Conservation (phyloP, 2,113 vertebrate species). For the Sapajus apella region DNA sequence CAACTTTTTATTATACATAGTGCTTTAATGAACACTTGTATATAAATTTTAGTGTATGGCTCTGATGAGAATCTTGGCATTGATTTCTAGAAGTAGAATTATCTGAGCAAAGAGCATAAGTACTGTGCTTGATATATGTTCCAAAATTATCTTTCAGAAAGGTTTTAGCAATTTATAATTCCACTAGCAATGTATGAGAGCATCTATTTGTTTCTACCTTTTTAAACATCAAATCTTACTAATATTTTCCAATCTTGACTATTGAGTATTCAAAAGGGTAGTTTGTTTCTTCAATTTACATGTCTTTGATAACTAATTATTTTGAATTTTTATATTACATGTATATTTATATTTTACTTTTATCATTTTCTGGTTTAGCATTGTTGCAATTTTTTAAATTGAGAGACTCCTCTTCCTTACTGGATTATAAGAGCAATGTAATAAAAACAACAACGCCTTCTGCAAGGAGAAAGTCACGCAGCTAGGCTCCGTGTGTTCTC, state of each 20-base stretch:
- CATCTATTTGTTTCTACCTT: conserved; percentile 28
- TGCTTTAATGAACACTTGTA: not conserved
- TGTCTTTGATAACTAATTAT: conserved; percentile 4
- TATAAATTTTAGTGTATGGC: conserved; percentile 2
- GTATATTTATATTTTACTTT: conserved; percentile 11
- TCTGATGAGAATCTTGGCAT: conserved; percentile 25
- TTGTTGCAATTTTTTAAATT: not conserved
- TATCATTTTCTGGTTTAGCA: not conserved
- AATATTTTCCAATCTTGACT: conserved; percentile 1
- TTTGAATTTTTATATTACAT: conserved; percentile 27
- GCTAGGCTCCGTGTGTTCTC: not conserved
- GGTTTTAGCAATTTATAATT: conserved; percentile 62
- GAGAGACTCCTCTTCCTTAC: not conserved
- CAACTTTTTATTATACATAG: not conserved
- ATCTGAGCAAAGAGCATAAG: conserved; percentile 31
- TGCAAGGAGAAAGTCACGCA: not conserved
- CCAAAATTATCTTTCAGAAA: conserved; percentile 57
- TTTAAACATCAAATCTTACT: not conserved
- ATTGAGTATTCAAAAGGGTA: conserved; percentile 14
- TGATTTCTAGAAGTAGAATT: conserved; percentile 46
- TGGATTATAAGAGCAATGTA: not conserved
- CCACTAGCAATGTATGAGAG: conserved; percentile 19
- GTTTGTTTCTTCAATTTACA: conserved; percentile 1
- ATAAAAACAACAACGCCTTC: not conserved
- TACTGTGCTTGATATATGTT: conserved; percentile 20